These are phyloP conservation scores for Elaeidobius kamerunicus DNA, from an alignment of 2,888 invertebrate species.

Conservation along the genomic window DNA sequence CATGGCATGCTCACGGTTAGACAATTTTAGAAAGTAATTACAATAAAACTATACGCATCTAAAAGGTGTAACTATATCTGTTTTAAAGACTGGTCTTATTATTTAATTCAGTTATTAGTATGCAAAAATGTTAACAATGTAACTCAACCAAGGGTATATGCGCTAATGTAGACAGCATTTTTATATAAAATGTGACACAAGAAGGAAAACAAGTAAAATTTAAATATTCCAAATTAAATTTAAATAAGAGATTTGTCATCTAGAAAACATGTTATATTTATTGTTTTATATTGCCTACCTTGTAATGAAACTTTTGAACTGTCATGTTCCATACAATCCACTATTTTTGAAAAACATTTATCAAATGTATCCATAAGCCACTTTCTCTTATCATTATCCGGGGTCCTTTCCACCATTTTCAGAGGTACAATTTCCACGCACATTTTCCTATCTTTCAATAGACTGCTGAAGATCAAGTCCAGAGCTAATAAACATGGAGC, in stretches of 20 bases:
- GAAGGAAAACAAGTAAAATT: too few relatives aligned
- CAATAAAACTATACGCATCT: too few relatives aligned
- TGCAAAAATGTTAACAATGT: too few relatives aligned
- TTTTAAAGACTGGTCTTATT: too few relatives aligned
- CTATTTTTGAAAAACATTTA: conserved; percentile 58
- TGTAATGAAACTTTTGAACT: conserved; percentile 46
- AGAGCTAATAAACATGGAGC: conserved; percentile 63
- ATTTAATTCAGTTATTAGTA: too few relatives aligned
- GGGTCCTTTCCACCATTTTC: conserved; percentile 56
- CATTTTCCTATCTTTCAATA: conserved; percentile 66
- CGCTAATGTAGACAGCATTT: too few relatives aligned
- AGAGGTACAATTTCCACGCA: conserved; percentile 58
- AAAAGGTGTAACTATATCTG: too few relatives aligned
- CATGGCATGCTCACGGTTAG: too few relatives aligned
- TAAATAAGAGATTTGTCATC: neutral
- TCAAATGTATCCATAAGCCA: conserved; percentile 73
- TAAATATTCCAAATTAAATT: too few relatives aligned
- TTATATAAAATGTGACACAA: too few relatives aligned
- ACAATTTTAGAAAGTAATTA: too few relatives aligned
- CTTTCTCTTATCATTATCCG: conserved; percentile 61
- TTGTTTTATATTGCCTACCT: conserved; percentile 39
- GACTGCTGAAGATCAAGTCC: conserved; percentile 68
- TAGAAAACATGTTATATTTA: neutral
- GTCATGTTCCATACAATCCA: conserved; percentile 54
- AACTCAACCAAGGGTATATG: too few relatives aligned